Conservation (phyloP, 2,797 vertebrate species). For the Amazona ochrocephala region DNA sequence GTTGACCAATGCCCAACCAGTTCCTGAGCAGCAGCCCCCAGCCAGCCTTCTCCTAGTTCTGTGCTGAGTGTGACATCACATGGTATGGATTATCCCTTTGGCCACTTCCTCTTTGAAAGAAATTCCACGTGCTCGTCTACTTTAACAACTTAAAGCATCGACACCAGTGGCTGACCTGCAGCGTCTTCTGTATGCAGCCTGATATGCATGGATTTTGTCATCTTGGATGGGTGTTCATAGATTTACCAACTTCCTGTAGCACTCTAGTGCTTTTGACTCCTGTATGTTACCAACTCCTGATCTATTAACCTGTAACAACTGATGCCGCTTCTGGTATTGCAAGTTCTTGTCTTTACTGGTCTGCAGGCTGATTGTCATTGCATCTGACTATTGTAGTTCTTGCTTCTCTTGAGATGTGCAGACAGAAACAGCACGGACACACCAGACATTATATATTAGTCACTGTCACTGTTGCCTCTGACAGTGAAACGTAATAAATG, state of each 20-base stretch:
- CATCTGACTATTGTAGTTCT: rapidly evolving
- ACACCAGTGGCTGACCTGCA: neutral
- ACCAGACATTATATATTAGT: neutral
- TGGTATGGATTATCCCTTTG: neutral
- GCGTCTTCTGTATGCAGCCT: neutral
- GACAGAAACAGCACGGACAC: neutral
- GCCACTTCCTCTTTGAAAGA: neutral
- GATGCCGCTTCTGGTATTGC: neutral
- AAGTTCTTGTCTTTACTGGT: neutral
- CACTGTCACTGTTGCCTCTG: neutral
- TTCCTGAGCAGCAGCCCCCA: neutral
- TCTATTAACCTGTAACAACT: neutral
- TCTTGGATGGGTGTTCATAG: neutral
- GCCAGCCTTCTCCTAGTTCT: neutral
- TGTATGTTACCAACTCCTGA: neutral
- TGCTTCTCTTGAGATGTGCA: neutral
- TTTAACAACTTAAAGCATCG: neutral
- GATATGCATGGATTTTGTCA: neutral
- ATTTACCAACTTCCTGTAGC: neutral
- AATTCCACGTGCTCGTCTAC: neutral
- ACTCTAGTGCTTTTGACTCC: neutral
- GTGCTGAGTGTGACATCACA: neutral
- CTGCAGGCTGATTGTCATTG: neutral
- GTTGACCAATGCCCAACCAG: rapidly evolving
- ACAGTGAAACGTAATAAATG: neutral